Conservation (phyloP, 2,888 invertebrate genomes). For the Blera fallax region DNA sequence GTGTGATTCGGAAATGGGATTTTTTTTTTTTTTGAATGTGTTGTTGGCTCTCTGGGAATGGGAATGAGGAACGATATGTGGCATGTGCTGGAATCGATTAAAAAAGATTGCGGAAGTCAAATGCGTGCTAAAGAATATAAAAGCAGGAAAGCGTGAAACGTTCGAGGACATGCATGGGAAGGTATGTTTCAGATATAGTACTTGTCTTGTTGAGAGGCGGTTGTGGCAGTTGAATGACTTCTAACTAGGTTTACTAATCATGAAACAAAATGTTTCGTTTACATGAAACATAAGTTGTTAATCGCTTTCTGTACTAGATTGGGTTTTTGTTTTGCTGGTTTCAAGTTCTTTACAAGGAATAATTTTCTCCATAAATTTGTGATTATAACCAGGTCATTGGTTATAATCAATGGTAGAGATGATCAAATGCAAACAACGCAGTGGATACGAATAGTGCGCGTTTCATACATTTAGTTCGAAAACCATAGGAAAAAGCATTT, state of each 20-base stretch:
- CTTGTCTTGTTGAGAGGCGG: background rate
- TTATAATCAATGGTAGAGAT: too few species aligned
- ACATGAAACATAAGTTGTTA: background rate
- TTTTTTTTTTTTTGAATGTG: constrained; percentile 6
- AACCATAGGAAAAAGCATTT: too few species aligned
- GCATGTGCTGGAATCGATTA: constrained; percentile 37
- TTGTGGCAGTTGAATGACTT: background rate
- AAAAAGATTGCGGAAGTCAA: constrained; percentile 31
- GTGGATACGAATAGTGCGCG: too few species aligned
- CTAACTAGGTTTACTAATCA: background rate
- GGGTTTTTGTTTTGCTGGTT: background rate
- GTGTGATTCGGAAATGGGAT: constrained; percentile 62
- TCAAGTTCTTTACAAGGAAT: too few species aligned
- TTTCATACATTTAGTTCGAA: too few species aligned
- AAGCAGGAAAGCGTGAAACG: constrained; percentile 8
- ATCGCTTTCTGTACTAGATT: background rate
- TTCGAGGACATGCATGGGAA: constrained; percentile 12
- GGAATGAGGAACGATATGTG: background rate
- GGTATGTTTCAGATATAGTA: background rate
- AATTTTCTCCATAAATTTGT: too few species aligned
- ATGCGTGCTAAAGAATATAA: constrained; percentile 5
- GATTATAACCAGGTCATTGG: too few species aligned
- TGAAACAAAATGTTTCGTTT: background rate
- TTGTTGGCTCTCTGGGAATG: background rate
- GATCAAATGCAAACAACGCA: too few species aligned